Conservation (phyloP, 2,113 vertebrate species). For the Sinosuthora webbiana region DNA sequence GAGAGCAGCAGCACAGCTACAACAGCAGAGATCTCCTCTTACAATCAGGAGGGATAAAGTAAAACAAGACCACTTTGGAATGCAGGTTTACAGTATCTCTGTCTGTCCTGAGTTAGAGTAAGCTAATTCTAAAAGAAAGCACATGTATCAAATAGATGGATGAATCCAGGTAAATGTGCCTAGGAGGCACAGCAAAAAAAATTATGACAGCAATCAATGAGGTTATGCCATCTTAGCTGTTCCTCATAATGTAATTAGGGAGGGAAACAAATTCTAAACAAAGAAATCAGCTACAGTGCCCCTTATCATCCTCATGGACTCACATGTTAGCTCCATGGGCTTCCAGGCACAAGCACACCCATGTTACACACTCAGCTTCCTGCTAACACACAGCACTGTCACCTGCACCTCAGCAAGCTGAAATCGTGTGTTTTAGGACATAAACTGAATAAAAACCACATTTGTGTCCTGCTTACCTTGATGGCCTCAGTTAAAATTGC, state of each 20-base stretch:
- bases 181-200: neutral
- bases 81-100: neutral
- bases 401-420: neutral
- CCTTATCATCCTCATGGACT: neutral
- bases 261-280: neutral
- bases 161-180: neutral
- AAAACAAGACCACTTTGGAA: neutral
- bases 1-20: neutral
- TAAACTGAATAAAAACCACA: neutral
- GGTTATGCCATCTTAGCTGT: neutral
- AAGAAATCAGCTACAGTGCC: neutral
- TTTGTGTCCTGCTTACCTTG: conserved; percentile 72
- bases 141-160: neutral
- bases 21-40: neutral
- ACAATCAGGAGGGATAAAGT: neutral
- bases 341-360: neutral
- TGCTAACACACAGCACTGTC: neutral
- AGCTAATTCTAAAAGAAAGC: neutral
- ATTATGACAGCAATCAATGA: neutral
- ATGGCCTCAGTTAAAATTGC: conserved; percentile 93
- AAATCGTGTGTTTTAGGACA: neutral
- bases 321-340: neutral
- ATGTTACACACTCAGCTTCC: neutral
- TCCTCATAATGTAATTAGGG: neutral
- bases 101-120: neutral